Percentiles rank a stretch among this genome's conserved stretches.
Evolutionary conservation across 1,140 invertebrate species (phyloP).

Genomic region (Bactericera cockerelli): DNA sequence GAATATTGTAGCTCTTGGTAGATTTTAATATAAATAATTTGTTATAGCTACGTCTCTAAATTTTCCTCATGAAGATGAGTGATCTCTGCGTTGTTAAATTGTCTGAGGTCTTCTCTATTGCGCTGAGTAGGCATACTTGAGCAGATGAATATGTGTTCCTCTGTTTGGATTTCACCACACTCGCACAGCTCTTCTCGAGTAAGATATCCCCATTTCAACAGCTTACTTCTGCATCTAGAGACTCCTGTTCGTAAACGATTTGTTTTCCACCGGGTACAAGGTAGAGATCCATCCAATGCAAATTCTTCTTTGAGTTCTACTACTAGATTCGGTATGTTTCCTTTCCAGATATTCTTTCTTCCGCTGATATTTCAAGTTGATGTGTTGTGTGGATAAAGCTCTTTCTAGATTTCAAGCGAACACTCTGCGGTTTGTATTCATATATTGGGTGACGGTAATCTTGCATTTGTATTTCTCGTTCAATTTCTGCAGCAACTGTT

Average conservation of each 20-base stretch:
- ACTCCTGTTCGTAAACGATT: constrained; percentile 8
- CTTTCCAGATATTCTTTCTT: not conserved
- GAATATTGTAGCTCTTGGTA: too few relatives aligned
- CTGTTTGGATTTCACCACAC: constrained; percentile 9
- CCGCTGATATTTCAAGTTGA: not conserved
- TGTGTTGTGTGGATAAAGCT: constrained; percentile 6
- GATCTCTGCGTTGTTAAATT: not conserved
- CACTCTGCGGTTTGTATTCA: not conserved
- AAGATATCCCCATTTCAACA: constrained; percentile 11
- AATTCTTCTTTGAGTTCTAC: not conserved
- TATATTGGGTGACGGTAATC: constrained; percentile 5
- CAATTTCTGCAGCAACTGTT: constrained; percentile 8
- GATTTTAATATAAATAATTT: too few relatives aligned
- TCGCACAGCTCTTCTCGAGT: constrained; percentile 7
- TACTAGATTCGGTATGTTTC: not conserved
- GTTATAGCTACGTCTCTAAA: too few relatives aligned
- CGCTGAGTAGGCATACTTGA: not conserved
- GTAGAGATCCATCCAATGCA: not conserved
- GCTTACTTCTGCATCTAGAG: constrained; percentile 6
- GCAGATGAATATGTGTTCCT: constrained; percentile 11
- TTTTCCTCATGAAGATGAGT: too few relatives aligned
- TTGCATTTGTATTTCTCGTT: constrained; percentile 10
- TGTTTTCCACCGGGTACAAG: constrained; percentile 11
- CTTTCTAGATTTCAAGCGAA: constrained; percentile 8
- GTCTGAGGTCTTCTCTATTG: not conserved